phyloP scores from a whole-genome alignment of 2,888 invertebrate genomes.

The Salticus scenicus region DNA sequence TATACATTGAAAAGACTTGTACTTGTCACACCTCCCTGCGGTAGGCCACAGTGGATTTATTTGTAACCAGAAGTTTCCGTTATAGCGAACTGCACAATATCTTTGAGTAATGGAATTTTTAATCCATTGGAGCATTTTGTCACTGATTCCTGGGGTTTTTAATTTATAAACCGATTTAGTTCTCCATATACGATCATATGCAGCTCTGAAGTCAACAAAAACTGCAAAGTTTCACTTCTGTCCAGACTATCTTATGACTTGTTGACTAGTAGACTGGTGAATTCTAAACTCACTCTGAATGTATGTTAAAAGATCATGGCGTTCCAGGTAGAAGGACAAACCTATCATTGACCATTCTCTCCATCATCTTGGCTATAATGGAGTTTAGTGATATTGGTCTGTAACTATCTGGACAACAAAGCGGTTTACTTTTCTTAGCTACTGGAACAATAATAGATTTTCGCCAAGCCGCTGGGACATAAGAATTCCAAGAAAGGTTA shows the following conservation, averaged over 20 bases:
- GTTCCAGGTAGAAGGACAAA: background rate
- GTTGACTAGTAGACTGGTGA: background rate
- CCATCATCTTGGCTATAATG: background rate
- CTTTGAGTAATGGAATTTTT: background rate
- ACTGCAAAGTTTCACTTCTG: conserved; percentile 3
- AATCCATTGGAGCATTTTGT: conserved; percentile 4
- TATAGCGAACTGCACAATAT: conserved; percentile 14
- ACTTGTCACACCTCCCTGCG: conserved; percentile 1
- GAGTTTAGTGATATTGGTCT: background rate
- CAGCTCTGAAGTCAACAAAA: conserved; percentile 7
- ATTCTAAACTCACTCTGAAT: background rate
- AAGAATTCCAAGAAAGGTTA: background rate
- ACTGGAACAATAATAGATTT: conserved; percentile 2
- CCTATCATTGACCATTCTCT: conserved; percentile 2
- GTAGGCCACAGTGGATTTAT: conserved; percentile 8
- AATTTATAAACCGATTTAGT: background rate
- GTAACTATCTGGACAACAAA: too few species aligned
- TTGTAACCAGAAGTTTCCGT: background rate
- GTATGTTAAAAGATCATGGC: background rate
- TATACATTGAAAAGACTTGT: conserved; percentile 11
- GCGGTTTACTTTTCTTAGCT: background rate
- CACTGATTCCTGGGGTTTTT: background rate
- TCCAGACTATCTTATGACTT: background rate
- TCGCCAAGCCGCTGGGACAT: too few species aligned
- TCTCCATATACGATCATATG: background rate